phyloP scores from a whole-genome alignment of 2,888 invertebrate genomes.

The Sphecodes monilicornis region DNA sequence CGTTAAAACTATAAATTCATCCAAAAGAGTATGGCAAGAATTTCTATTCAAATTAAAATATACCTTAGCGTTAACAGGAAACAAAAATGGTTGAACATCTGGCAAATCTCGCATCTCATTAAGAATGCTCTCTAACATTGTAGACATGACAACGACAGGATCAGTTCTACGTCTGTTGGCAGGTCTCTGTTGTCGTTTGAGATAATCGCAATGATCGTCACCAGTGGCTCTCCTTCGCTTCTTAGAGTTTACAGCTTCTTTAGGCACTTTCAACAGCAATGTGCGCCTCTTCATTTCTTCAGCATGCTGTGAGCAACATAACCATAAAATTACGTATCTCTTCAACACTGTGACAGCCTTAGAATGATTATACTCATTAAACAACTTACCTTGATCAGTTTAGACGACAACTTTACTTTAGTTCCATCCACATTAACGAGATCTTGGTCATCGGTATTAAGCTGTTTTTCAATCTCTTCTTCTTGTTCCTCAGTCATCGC shows the following conservation, averaged over 20 bases:
- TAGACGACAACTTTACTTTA: slow-evolving; percentile 95
- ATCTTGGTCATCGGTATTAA: slow-evolving; percentile 93
- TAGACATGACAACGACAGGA: slow-evolving; percentile 97
- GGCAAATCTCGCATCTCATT: slow-evolving; percentile 97
- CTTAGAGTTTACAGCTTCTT: slow-evolving; percentile 88
- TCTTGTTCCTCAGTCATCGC: slow-evolving; percentile 93
- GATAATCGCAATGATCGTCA: slow-evolving; percentile 94
- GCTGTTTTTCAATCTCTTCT: slow-evolving; percentile 91
- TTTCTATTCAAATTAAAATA: slow-evolving; percentile 10
- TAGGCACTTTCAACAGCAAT: slow-evolving; percentile 91
- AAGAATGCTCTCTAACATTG: slow-evolving; percentile 95
- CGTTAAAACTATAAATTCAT: background rate
- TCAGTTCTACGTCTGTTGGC: slow-evolving; percentile 97
- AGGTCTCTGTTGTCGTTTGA: slow-evolving; percentile 92
- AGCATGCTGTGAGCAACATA: slow-evolving; percentile 88
- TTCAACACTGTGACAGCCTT: background rate
- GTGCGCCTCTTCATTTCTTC: slow-evolving; percentile 94
- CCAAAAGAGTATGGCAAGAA: background rate
- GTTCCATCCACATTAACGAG: slow-evolving; percentile 97
- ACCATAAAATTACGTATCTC: slow-evolving; percentile 10
- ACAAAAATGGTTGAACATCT: slow-evolving; percentile 96
- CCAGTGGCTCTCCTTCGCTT: slow-evolving; percentile 89
- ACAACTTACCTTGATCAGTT: slow-evolving; percentile 90
- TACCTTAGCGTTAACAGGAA: slow-evolving; percentile 97
- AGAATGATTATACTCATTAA: background rate